phyloP scores from a whole-genome alignment of 2,113 vertebrate genomes.

The Psephotus haematonotus region DNA sequence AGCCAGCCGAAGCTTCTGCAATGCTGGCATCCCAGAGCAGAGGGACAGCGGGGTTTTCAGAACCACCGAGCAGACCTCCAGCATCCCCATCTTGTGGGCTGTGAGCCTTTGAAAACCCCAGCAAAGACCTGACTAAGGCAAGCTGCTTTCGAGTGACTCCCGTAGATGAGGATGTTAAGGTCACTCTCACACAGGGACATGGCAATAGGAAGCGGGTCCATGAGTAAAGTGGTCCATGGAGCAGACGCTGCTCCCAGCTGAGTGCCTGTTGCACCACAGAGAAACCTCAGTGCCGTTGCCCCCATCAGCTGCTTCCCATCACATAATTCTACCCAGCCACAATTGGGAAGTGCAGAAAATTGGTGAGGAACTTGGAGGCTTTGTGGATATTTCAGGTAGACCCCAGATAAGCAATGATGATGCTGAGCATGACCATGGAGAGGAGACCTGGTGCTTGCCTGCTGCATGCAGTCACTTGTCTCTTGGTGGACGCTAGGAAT shows the following conservation, averaged over 20 bases:
- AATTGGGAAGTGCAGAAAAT: neutral
- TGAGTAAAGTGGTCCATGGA: neutral
- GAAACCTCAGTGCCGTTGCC: accelerated
- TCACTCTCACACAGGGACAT: neutral
- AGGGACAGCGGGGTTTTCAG: neutral
- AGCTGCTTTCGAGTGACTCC: neutral
- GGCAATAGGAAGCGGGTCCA: neutral
- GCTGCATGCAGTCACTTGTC: neutral
- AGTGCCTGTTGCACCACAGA: too few relatives aligned
- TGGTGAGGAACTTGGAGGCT: accelerated
- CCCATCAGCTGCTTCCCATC: neutral
- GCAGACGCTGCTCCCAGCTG: neutral
- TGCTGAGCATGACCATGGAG: neutral
- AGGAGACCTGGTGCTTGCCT: neutral
- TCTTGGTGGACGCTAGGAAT: neutral
- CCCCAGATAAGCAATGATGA: neutral
- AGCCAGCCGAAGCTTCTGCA: neutral
- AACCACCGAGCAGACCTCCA: neutral
- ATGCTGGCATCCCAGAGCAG: neutral
- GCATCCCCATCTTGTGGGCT: neutral
- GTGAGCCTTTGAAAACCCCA: neutral
- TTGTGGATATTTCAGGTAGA: neutral
- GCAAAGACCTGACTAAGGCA: neutral
- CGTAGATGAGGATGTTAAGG: neutral
- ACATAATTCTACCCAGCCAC: neutral